Conservation (phyloP, 2,797 vertebrate species). For the Zenarchopterus dispar region DNA sequence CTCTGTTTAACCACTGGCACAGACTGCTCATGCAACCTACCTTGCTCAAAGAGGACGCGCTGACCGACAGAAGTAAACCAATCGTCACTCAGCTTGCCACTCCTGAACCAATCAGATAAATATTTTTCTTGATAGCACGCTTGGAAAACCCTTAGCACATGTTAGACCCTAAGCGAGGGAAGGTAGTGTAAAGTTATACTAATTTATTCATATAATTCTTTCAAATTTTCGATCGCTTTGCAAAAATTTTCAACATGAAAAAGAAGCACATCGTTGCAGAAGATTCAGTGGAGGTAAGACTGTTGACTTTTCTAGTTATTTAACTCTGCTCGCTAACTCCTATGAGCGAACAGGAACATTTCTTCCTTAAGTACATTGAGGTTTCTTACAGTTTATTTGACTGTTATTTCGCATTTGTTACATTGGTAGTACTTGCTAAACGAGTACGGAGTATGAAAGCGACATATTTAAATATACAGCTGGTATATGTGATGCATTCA, state of each 20-base stretch:
- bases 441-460: background rate
- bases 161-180: constrained; percentile 39
- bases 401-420: too few relatives aligned
- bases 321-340: background rate
- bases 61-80: constrained; percentile 18
- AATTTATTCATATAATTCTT: background rate
- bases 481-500: too few relatives aligned
- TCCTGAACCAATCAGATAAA: constrained; percentile 44
- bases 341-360: too few relatives aligned
- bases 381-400: too few relatives aligned
- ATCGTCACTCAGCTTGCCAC: constrained; percentile 9
- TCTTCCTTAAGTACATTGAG: too few relatives aligned
- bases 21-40: constrained; percentile 60
- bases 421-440: background rate
- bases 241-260: constrained; percentile 51
- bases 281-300: constrained; percentile 48
- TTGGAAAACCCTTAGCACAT: constrained; percentile 64
- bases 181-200: background rate
- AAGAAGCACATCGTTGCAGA: constrained; percentile 32
- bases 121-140: constrained; percentile 18
- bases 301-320: accelerated
- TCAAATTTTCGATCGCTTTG: background rate
- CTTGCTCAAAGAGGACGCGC: constrained; percentile 22
- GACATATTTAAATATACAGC: background rate
- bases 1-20: too few relatives aligned